Evolutionary conservation across 2,113 vertebrate species (phyloP).

Genomic region (Gobius niger): DNA sequence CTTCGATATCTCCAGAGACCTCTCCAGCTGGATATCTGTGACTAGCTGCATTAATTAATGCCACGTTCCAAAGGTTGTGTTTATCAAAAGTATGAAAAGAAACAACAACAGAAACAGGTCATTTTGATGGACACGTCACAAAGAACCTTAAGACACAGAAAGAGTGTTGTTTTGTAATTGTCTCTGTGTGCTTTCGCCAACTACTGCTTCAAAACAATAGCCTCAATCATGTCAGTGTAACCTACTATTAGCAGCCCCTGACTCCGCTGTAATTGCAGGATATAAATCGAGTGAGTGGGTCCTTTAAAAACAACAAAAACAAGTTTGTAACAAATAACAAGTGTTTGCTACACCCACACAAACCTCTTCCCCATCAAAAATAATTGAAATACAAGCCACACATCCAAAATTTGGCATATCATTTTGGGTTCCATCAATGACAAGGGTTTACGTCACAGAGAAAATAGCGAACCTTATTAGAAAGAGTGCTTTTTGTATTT

Average conservation of each 20-base stretch:
- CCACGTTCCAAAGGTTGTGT: conserved; percentile 15
- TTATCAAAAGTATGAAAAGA: background rate
- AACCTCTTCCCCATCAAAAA: too few species aligned
- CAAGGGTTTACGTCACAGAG: conserved; percentile 15
- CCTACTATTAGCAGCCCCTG: conserved; percentile 49
- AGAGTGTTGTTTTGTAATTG: conserved; percentile 38
- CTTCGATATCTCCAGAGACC: conserved; percentile 5
- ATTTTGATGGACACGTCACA: conserved; percentile 39
- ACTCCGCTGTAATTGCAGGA: conserved; percentile 35
- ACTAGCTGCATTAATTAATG: conserved; percentile 38
- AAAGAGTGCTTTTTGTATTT: too few species aligned
- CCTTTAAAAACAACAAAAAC: conserved; percentile 2
- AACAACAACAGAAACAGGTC: conserved; percentile 5
- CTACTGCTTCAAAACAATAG: conserved; percentile 36
- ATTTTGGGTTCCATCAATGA: conserved; percentile 37
- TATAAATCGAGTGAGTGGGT: conserved; percentile 10
- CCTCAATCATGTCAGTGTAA: conserved; percentile 28
- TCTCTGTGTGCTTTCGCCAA: conserved; percentile 38
- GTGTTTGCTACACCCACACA: background rate
- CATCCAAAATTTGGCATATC: conserved; percentile 7
- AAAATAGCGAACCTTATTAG: too few species aligned
- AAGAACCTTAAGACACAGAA: conserved; percentile 45
- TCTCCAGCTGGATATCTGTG: conserved; percentile 16
- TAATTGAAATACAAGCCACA: too few species aligned
- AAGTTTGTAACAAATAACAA: conserved; percentile 4